Percentiles rank a stretch among this genome's conserved stretches.
Conservation (phyloP, 1,140 invertebrate genomes). For the Trissolcus basalis region DNA sequence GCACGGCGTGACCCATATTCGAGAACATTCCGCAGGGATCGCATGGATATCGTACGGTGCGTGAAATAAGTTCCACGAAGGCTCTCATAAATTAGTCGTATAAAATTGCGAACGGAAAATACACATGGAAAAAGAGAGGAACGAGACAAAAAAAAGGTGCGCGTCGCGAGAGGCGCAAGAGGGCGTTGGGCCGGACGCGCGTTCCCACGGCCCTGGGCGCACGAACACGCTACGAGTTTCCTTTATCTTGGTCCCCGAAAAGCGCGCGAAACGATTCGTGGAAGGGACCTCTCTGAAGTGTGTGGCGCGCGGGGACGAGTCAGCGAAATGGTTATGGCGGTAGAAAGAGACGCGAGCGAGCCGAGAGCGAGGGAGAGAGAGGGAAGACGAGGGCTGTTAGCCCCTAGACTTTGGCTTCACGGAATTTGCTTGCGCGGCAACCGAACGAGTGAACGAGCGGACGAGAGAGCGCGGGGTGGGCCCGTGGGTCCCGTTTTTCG, state of each 20-base stretch:
- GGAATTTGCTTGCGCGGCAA: conserved; percentile 51
- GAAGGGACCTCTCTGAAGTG: conserved; percentile 44
- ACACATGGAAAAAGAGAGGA: no score
- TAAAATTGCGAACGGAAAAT: neutral
- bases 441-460: conserved; percentile 8
- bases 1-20: no score
- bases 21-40: no score
- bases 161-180: conserved; percentile 48
- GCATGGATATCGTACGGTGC: no score
- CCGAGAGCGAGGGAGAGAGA: neutral
- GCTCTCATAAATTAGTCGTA: no score
- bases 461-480: conserved; percentile 31
- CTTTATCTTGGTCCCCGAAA: conserved; percentile 64
- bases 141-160: conserved; percentile 3
- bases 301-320: conserved; percentile 19
- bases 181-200: conserved; percentile 47
- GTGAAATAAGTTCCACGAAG: no score
- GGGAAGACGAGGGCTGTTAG: conserved; percentile 30
- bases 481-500: conserved; percentile 50
- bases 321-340: conserved; percentile 25
- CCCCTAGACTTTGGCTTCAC: conserved; percentile 37
- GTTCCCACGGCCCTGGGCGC: conserved; percentile 52
- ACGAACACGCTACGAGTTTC: conserved; percentile 45
- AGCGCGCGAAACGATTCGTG: conserved; percentile 61
- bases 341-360: conserved; percentile 12